Conservation (phyloP, 2,888 invertebrate genomes). For the Cheilosia soror region DNA sequence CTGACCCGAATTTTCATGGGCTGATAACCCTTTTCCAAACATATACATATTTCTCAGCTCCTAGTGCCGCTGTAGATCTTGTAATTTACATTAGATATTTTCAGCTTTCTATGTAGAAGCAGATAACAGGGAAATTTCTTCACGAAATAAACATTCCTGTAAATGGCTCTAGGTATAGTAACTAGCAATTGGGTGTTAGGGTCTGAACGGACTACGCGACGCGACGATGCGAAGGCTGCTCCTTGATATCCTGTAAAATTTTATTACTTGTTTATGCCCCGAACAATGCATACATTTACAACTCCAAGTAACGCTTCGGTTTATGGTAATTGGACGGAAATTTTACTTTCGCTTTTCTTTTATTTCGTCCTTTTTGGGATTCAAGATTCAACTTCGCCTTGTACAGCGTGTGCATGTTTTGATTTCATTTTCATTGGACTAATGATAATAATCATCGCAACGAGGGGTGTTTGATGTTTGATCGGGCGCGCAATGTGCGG, state of each 20-base stretch:
- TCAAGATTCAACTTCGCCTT: not conserved
- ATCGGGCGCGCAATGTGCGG: constrained; percentile 7
- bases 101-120: not conserved
- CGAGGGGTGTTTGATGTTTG: constrained; percentile 30
- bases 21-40: constrained; percentile 64
- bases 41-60: constrained; percentile 45
- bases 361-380: not conserved
- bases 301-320: constrained; percentile 31
- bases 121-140: not conserved
- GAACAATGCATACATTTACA: constrained; percentile 55
- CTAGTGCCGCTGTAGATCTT: constrained; percentile 5
- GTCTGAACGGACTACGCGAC: too few species aligned
- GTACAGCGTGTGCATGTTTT: constrained; percentile 32
- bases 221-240: not conserved
- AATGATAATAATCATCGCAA: constrained; percentile 64
- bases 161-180: constrained; percentile 10
- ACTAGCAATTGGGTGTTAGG: not conserved
- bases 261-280: constrained; percentile 71
- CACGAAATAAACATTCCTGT: not conserved
- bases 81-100: constrained; percentile 30
- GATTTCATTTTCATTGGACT: constrained; percentile 54
- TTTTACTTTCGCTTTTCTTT: constrained; percentile 46
- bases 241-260: constrained; percentile 55
- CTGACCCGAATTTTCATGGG: constrained; percentile 68
- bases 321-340: constrained; percentile 62